phyloP scores from a whole-genome alignment of 2,113 vertebrate genomes.

The Pelecanoides urinatrix region DNA sequence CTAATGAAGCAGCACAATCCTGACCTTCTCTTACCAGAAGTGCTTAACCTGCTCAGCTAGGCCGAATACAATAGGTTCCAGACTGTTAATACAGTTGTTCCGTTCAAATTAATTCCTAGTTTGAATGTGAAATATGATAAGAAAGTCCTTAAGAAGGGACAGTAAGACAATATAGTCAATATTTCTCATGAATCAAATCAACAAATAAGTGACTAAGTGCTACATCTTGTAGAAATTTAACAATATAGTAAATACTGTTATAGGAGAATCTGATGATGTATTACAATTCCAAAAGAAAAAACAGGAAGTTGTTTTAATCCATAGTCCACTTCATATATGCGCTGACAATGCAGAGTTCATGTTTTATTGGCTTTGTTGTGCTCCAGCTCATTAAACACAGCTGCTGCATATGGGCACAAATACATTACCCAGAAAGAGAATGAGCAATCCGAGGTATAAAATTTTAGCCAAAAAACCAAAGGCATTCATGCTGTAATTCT shows the following conservation, averaged over 20 bases:
- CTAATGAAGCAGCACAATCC: background rate
- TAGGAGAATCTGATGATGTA: background rate
- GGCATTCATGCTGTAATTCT: background rate
- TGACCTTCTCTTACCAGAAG: background rate
- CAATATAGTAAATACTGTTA: background rate
- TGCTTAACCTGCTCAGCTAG: background rate
- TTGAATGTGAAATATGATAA: background rate
- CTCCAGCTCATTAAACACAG: slow-evolving; percentile 3
- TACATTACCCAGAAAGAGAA: background rate
- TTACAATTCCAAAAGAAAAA: background rate
- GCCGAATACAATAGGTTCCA: background rate
- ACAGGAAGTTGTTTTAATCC: background rate
- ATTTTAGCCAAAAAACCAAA: background rate
- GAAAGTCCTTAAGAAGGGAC: background rate
- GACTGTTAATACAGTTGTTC: background rate
- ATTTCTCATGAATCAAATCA: background rate
- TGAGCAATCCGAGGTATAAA: background rate
- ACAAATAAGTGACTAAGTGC: background rate
- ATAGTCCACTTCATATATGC: background rate
- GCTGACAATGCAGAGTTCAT: background rate
- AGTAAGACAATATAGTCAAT: background rate
- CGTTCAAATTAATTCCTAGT: background rate
- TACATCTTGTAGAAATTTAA: background rate
- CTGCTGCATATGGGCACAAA: background rate
- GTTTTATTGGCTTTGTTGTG: background rate